Conservation (phyloP, 1,140 invertebrate genomes). For the Trichonephila inaurata region DNA sequence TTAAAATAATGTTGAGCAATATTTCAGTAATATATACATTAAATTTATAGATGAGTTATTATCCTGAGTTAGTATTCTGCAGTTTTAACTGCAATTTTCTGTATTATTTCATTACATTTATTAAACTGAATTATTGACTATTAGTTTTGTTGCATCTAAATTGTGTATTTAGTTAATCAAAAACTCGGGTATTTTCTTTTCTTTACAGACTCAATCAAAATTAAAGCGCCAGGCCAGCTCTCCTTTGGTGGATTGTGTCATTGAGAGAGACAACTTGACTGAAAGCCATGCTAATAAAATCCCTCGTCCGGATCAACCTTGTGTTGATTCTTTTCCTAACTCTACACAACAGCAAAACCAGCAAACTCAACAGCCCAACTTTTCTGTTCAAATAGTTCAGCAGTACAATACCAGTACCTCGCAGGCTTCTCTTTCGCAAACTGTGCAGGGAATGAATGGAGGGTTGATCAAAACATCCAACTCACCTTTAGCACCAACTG, state of each 20-base stretch:
- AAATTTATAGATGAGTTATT: too few species aligned
- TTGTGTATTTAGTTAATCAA: too few species aligned
- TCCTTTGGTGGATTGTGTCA: conserved; percentile 53
- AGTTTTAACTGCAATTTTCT: too few species aligned
- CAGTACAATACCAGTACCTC: conserved; percentile 92
- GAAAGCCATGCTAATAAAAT: conserved; percentile 44
- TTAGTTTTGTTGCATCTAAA: too few species aligned
- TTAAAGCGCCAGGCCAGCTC: conserved; percentile 50
- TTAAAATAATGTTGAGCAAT: too few species aligned
- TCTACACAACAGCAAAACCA: conserved; percentile 79
- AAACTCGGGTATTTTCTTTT: conserved; percentile 17
- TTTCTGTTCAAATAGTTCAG: conserved; percentile 94
- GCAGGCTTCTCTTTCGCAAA: conserved; percentile 87
- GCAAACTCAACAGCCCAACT: conserved; percentile 81
- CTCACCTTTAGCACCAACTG: conserved; percentile 44
- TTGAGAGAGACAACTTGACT: background rate
- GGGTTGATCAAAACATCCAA: conserved; percentile 39
- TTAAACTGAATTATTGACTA: too few species aligned
- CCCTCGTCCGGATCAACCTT: conserved; percentile 19
- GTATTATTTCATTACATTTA: too few species aligned
- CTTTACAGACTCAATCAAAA: conserved; percentile 50
- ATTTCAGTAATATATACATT: too few species aligned
- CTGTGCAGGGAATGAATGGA: conserved; percentile 89
- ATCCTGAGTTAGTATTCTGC: too few species aligned
- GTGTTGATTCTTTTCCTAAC: background rate